A percentile compares a stretch with the other conserved stretches of the same genome.
phyloP scores from a whole-genome alignment of 2,113 vertebrate species.

The Circaetus cinerascens region DNA sequence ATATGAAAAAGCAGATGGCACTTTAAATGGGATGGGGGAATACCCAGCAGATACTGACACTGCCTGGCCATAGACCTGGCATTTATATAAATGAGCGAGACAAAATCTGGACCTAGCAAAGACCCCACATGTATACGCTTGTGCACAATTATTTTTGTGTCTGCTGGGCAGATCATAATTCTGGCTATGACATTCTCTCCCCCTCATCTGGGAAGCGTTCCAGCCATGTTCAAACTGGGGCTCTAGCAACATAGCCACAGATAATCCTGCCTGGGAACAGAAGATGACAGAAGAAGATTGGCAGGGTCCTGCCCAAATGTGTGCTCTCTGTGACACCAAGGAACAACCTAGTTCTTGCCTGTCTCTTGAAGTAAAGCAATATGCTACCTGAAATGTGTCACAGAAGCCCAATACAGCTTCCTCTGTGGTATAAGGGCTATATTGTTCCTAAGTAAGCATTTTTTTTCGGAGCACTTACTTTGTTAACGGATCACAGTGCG shows the following conservation, averaged over 20 bases:
- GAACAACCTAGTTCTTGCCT: neutral
- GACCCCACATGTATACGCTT: conserved; percentile 3
- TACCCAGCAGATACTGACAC: neutral
- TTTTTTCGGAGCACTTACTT: neutral
- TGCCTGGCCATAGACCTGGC: neutral
- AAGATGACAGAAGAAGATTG: neutral
- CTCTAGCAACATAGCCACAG: neutral
- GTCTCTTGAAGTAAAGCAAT: neutral
- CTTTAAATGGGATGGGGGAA: conserved; percentile 1
- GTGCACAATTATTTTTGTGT: conserved; percentile 26
- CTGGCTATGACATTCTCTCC: neutral
- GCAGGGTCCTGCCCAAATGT: neutral
- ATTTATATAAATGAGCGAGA: neutral
- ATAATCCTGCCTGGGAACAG: neutral
- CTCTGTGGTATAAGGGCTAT: neutral
- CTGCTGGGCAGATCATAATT: neutral
- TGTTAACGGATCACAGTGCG: neutral
- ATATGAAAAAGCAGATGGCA: conserved; percentile 35
- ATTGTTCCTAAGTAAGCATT: neutral
- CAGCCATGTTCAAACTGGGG: neutral
- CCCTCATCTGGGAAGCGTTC: neutral
- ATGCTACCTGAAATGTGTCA: neutral
- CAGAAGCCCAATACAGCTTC: neutral
- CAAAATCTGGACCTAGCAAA: conserved; percentile 10
- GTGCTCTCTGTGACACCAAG: neutral